phyloP scores from a whole-genome alignment of 2,113 vertebrate species.

The Plecturocebus donacophilus region DNA sequence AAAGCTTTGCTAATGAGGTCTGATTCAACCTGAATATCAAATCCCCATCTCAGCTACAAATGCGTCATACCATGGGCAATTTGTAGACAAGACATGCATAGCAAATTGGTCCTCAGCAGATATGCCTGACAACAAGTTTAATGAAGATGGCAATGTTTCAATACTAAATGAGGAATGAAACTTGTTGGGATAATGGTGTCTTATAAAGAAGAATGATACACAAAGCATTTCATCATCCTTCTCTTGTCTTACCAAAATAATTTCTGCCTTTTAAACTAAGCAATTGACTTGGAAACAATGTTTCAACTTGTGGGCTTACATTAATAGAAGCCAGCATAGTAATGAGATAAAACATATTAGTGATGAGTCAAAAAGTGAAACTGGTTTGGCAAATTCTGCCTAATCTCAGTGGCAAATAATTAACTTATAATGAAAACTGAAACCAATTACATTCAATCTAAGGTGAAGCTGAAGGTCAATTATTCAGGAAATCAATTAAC shows the following conservation, averaged over 20 bases:
- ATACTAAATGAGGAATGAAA: constrained; percentile 40
- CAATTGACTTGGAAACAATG: constrained; percentile 61
- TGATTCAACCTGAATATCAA: constrained; percentile 55
- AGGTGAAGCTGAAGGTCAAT: not conserved
- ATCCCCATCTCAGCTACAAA: constrained; percentile 44
- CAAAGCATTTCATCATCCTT: constrained; percentile 46
- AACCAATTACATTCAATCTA: constrained; percentile 31
- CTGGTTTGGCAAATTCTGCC: constrained; percentile 63
- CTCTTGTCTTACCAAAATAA: constrained; percentile 25
- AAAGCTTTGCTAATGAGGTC: not conserved
- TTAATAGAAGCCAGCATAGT: constrained; percentile 58
- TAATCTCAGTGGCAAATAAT: constrained; percentile 54
- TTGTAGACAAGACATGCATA: constrained; percentile 66
- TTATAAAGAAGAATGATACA: constrained; percentile 16
- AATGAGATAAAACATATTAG: constrained; percentile 59
- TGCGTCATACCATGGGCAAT: constrained; percentile 54
- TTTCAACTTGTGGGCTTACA: constrained; percentile 62
- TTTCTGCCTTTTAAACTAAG: constrained; percentile 65
- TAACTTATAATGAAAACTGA: constrained; percentile 48
- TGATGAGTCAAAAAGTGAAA: constrained; percentile 78
- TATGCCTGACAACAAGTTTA: constrained; percentile 49
- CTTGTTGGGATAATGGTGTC: not conserved
- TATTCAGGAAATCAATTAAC: not conserved
- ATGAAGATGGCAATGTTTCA: constrained; percentile 60
- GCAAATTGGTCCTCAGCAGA: constrained; percentile 62